Evolutionary conservation across 1,140 invertebrate genomes (phyloP), one percentile per base, ranked within the genome.

Genomic region (Patella vulgata): DNA sequence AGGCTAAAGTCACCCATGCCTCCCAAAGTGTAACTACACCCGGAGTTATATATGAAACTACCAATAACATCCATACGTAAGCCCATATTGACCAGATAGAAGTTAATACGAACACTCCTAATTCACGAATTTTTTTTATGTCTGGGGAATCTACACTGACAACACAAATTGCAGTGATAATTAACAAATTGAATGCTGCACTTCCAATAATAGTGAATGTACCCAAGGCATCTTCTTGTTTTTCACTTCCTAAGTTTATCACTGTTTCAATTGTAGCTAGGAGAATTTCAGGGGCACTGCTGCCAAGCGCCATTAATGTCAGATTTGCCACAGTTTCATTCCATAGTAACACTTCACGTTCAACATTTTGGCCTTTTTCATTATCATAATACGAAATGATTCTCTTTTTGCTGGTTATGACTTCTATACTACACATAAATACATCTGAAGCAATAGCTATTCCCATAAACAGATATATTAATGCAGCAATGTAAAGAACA

Each of bases 351-450:
- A 83, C 70, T 66, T 79, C 68, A 36, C 62, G 56, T 53, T 77
- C 73, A 17, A 75, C 70, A 56, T 70, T 75, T 48, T 78, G 62
- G 28, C 77, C 65, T 54, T 72, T 73, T 55, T 80, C 74, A 19
- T 69, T 63, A 67, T 82, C 80, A 70, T 71, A 81, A 19, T 50
- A 52, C 0, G 73, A 53, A 28, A 82, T 66, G 27, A 57, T 81
- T 53, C 71, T 60, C 40, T 76, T 77, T 59, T 80, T 78, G 59
- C 77, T 78, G 2, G 78, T 82, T 46, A 82, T 77, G 2, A 77
- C 73, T 72, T 90, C 89, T 56, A 90, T 89, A 64, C 88, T 82
- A 47, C 87, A 86, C 88, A 89, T 89, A 73, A 89, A 89, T 56
- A 86, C 82, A 71, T 87, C 87, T 28, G 86, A 85, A 9, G 89